A percentile compares a stretch with the other conserved stretches of the same genome.
These are phyloP conservation scores for Ornithoptera alexandrae DNA, from an alignment of 2,888 invertebrate species.

Conservation along the genomic window DNA sequence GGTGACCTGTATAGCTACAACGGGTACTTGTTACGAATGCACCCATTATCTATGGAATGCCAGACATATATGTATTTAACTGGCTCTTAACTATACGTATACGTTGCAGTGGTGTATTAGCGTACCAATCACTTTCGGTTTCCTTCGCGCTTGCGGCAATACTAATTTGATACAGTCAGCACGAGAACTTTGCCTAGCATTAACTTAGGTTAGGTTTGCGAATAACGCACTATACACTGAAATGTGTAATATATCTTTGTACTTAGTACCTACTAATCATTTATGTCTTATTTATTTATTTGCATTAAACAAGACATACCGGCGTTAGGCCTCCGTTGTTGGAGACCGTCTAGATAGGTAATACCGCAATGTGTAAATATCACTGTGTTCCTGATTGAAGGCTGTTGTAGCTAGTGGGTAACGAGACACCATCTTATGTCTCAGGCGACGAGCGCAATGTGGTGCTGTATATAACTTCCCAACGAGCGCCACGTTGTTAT, in stretches of 20 bases:
- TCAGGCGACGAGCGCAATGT: no score
- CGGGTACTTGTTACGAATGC: slow-evolving; percentile 66
- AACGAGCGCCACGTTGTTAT: no score
- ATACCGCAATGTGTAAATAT: no score
- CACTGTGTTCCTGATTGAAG: no score
- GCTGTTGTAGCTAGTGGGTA: no score
- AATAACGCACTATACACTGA: not conserved
- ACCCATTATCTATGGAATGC: slow-evolving; percentile 66
- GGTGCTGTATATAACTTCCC: no score
- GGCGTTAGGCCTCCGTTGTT: no score
- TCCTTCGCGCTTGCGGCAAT: slow-evolving; percentile 40
- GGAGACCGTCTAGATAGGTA: no score
- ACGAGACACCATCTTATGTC: no score
- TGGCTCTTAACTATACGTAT: slow-evolving; percentile 40
- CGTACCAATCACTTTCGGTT: slow-evolving; percentile 59
- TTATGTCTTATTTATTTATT: no score
- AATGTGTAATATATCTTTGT: not conserved
- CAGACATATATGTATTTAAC: slow-evolving; percentile 55
- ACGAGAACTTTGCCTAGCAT: not conserved
- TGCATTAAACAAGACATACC: no score
- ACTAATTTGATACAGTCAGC: slow-evolving; percentile 26
- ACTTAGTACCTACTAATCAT: no score
- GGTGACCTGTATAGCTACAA: slow-evolving; percentile 42
- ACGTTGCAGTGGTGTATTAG: slow-evolving; percentile 49
- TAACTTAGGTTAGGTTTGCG: not conserved